Evolutionary conservation across 1,140 invertebrate genomes (phyloP).

Genomic region (Helicoverpa zea): DNA sequence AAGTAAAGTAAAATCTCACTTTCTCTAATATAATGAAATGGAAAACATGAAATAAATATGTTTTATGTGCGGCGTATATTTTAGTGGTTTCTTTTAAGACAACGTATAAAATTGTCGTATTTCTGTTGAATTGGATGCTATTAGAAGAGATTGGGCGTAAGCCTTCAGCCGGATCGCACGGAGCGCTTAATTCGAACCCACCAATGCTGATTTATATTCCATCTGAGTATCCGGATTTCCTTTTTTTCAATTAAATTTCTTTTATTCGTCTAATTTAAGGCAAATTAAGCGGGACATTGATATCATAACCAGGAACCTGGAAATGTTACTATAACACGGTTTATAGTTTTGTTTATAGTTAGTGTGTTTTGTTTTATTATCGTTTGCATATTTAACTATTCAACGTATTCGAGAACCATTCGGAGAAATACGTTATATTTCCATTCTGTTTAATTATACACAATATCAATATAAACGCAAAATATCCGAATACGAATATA

Average conservation of each 20-base stretch:
- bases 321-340: background rate
- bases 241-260: constrained; percentile 72
- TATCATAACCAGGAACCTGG: background rate
- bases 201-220: constrained; percentile 67
- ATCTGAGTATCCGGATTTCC: constrained; percentile 67
- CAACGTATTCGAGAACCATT: background rate
- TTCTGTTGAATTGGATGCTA: constrained; percentile 40
- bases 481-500: background rate
- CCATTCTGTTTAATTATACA: background rate
- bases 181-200: constrained; percentile 51
- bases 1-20: no score
- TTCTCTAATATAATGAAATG: no score
- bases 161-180: constrained; percentile 6
- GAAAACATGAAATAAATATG: no score
- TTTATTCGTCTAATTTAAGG: constrained; percentile 55
- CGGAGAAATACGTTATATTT: constrained; percentile 12
- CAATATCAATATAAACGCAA: background rate
- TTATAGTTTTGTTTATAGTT: background rate
- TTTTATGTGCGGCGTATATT: background rate
- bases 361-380: no score
- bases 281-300: constrained; percentile 55
- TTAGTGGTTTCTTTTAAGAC: background rate
- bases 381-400: background rate
- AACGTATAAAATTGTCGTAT: constrained; percentile 15
- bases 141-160: constrained; percentile 37